Evolutionary conservation across 1,140 invertebrate species (phyloP).

Genomic region (Zaprionus lachaisei): DNA sequence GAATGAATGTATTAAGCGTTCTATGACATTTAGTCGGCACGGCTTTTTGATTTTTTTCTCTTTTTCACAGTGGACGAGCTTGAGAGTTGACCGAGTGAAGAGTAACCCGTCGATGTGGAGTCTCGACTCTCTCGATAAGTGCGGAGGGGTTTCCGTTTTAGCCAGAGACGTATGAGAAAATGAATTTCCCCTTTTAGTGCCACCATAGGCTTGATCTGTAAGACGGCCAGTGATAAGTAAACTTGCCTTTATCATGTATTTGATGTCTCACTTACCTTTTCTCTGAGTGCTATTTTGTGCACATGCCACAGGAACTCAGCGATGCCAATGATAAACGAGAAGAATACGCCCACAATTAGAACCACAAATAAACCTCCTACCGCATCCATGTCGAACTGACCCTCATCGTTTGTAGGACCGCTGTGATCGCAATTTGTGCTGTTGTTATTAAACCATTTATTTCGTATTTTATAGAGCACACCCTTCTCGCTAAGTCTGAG

Average conservation of each 20-base stretch:
- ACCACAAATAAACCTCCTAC: conserved; percentile 96
- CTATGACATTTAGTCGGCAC: conserved; percentile 15
- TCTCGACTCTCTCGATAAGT: conserved; percentile 76
- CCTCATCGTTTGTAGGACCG: conserved; percentile 70
- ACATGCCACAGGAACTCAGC: conserved; percentile 94
- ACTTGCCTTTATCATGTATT: neutral
- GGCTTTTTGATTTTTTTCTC: conserved; percentile 59
- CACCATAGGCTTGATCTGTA: conserved; percentile 87
- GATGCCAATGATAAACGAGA: conserved; percentile 88
- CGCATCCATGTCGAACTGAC: conserved; percentile 90
- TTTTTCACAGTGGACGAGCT: conserved; percentile 55
- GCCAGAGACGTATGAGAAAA: conserved; percentile 88
- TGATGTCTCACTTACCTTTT: conserved; percentile 85
- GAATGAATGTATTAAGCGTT: conserved; percentile 60
- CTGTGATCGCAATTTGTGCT: conserved; percentile 39
- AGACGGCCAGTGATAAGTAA: neutral
- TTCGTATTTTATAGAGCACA: conserved; percentile 89
- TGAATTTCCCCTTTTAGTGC: conserved; percentile 87
- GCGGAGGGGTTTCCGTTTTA: conserved; percentile 87
- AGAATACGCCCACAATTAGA: conserved; percentile 88
- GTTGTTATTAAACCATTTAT: conserved; percentile 91
- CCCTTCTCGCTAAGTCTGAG: conserved; percentile 93
- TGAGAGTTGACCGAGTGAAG: conserved; percentile 55
- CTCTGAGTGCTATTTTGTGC: conserved; percentile 89
- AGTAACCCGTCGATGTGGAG: conserved; percentile 74